Percentiles rank a stretch among this genome's conserved stretches.
These are phyloP conservation scores for Wiebesia pumilae DNA, from an alignment of 1,140 invertebrate species.

Conservation along the genomic window DNA sequence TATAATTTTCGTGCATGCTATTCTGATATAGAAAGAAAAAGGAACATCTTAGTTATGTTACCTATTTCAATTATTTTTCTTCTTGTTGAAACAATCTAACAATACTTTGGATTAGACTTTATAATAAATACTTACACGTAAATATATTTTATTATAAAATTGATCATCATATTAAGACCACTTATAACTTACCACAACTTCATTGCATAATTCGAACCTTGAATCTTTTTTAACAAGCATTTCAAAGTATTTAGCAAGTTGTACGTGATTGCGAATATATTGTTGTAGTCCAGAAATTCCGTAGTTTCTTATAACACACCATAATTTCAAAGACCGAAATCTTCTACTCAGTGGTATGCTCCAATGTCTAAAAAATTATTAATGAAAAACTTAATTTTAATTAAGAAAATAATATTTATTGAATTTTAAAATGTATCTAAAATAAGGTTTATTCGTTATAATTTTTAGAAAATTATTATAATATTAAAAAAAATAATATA, in stretches of 20 bases:
- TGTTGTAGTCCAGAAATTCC: slow-evolving; percentile 94
- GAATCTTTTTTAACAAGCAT: slow-evolving; percentile 87
- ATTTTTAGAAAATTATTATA: too few species aligned
- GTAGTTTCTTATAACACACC: slow-evolving; percentile 97
- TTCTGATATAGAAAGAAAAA: too few species aligned
- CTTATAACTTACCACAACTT: slow-evolving; percentile 88
- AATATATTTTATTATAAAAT: neutral
- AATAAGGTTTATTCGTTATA: too few species aligned
- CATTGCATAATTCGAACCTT: slow-evolving; percentile 95
- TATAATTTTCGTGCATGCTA: too few species aligned
- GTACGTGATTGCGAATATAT: slow-evolving; percentile 94
- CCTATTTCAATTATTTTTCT: too few species aligned
- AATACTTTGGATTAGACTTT: too few species aligned
- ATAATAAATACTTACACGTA: neutral
- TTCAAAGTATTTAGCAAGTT: slow-evolving; percentile 96
- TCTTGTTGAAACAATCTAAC: too few species aligned
- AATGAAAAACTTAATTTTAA: slow-evolving; percentile 24
- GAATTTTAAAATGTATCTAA: too few species aligned
- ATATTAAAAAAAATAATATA: too few species aligned
- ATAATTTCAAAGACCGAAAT: slow-evolving; percentile 95
- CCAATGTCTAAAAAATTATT: slow-evolving; percentile 85
- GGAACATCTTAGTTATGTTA: too few species aligned
- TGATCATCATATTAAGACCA: neutral
- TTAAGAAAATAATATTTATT: neutral
- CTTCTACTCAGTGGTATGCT: slow-evolving; percentile 95